phyloP scores from a whole-genome alignment of 2,113 vertebrate genomes.

The Strix uralensis region DNA sequence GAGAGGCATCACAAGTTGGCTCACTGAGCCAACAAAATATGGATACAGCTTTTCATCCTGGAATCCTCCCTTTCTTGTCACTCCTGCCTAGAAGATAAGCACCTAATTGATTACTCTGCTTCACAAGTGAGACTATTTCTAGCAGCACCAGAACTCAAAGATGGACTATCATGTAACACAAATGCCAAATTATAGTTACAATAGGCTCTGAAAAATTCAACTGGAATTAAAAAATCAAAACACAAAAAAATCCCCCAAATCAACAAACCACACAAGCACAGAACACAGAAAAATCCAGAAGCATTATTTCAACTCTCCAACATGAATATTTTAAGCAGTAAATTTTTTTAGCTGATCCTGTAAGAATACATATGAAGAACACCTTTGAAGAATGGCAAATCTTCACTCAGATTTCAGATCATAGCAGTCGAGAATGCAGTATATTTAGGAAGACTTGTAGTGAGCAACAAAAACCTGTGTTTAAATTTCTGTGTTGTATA shows the following conservation, averaged over 20 bases:
- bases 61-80: background rate
- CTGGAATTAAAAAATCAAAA: background rate
- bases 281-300: background rate
- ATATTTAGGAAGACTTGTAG: background rate
- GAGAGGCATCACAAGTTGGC: background rate
- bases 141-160: background rate
- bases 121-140: background rate
- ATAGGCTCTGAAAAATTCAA: background rate
- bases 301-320: background rate
- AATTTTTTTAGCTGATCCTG: background rate
- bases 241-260: background rate
- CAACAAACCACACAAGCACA: background rate
- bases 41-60: background rate
- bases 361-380: background rate
- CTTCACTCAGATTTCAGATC: background rate
- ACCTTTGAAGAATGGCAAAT: background rate
- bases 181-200: background rate
- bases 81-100: background rate
- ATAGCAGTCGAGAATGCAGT: background rate
- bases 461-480: background rate
- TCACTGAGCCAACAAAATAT: background rate
- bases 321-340: background rate
- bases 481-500: background rate
- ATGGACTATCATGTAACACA: background rate
- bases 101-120: background rate